Base-by-base conservation (phyloP, 2,113 vertebrate species). In the Deroptyus accipitrinus region DNA sequence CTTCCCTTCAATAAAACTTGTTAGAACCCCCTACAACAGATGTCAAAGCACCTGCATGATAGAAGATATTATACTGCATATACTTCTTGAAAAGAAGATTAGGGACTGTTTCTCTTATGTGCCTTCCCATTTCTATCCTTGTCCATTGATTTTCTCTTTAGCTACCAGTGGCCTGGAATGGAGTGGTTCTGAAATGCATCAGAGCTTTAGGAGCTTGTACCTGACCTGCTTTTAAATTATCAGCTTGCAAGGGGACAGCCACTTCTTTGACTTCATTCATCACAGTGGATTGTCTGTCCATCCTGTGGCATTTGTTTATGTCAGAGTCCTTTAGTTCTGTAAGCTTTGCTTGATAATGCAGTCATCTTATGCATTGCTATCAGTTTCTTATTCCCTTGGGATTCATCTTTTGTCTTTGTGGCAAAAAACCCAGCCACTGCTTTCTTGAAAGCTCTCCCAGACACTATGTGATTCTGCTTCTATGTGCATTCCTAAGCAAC, bases 401-500 rank as follows among this genome's bases (percentile, higher is more conserved):
- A 64, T 66, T 75, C 44, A 89, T 44, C 57, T 83, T 67, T 86
- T 39, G 72, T 31, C 35, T 74, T n/a, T 69, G 70, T 85, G 59
- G 62, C 64, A 86, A 79, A 82, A 88, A 39, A 13, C 48, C 37
- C 67, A 86, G 70, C 48, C 52, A 17, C 22, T 57, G 49, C 49
- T 90, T 44, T 86, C 59, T n/a, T 24, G 63, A 88, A 80, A 88
- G 67, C 19, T 31, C 49, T 83, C 66, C 35, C 83, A 90, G 76
- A 41, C 46, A n/a, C 41, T 1, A 1, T 54, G 28, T 73, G 90
- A 57, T 73, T 86, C 59, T 80, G 24, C 79, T 88, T 64, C 35
- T 75, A 12, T 30, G 18, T 73, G 74, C 76, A 94, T 95, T 95
- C 92, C 92, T 83, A 91, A 82, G 88, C 94, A 93, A 88, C 82